Evolutionary conservation across 2,888 invertebrate genomes (phyloP).

Genomic region (Mimas tiliae): DNA sequence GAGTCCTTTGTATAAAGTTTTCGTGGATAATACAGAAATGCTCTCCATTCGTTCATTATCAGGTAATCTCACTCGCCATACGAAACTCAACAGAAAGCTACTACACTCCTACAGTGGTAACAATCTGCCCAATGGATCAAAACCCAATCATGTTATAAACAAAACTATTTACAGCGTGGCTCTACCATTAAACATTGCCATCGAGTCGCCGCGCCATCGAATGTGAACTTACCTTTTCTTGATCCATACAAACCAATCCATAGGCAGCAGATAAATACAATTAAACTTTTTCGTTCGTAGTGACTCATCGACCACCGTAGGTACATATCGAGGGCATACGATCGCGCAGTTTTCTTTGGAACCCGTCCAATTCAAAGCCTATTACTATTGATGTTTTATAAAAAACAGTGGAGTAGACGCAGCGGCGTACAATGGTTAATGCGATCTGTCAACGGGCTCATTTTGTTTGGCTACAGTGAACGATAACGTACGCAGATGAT

Average conservation of each 20-base stretch:
- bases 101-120: no score
- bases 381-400: conserved; percentile 17
- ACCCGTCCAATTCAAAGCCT: conserved; percentile 53
- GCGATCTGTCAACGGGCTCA: conserved; percentile 9
- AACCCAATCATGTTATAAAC: no score
- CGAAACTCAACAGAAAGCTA: no score
- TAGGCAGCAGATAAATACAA: background rate
- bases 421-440: conserved; percentile 10
- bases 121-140: no score
- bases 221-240: no score
- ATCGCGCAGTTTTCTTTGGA: conserved; percentile 67
- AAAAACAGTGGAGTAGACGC: conserved; percentile 8
- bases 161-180: no score
- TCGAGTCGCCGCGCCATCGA: no score
- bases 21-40: no score
- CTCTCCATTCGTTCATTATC: no score
- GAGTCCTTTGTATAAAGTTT: no score
- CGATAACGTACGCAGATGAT: background rate
- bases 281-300: background rate
- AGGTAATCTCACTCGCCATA: no score
- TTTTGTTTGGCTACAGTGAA: conserved; percentile 1
- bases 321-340: conserved; percentile 44
- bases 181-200: no score
- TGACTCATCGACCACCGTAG: background rate
- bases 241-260: background rate